Percentiles rank a stretch among this genome's conserved stretches.
Evolutionary conservation across 2,113 vertebrate genomes (phyloP).

Genomic region (Phaethon lepturus): DNA sequence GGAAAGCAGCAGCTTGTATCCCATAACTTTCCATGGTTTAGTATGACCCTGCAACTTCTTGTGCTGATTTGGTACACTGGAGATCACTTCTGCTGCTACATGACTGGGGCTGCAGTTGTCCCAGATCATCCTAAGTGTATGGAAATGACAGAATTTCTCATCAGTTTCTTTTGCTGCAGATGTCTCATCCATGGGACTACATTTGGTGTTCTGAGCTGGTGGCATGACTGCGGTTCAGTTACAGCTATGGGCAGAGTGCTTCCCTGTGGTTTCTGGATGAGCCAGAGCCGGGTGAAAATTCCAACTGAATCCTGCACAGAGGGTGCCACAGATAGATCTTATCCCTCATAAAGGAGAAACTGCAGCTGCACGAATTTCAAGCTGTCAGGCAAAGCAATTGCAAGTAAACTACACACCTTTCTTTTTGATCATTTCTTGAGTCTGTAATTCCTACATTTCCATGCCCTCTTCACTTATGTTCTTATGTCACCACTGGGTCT

Average conservation of each 20-base stretch:
- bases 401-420: not conserved
- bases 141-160: not conserved
- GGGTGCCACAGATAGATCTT: not conserved
- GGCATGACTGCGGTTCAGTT: not conserved
- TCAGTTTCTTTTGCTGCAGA: not conserved
- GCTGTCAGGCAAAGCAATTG: not conserved
- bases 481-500: not conserved
- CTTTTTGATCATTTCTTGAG: not conserved
- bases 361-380: not conserved
- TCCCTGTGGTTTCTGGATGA: not conserved
- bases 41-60: not conserved
- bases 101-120: not conserved
- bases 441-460: not conserved
- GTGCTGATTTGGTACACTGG: not conserved
- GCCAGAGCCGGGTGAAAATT: not conserved
- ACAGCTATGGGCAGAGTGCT: not conserved
- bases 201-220: not conserved
- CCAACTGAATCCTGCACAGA: not conserved
- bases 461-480: not conserved
- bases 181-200: not conserved
- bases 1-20: not conserved
- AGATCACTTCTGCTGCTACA: fast-evolving
- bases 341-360: not conserved
- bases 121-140: not conserved
- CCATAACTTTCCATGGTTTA: not conserved